A percentile compares a stretch with the other conserved stretches of the same genome.
Evolutionary conservation across 2,888 invertebrate genomes (phyloP).

Genomic region (Cotesia congregata): DNA sequence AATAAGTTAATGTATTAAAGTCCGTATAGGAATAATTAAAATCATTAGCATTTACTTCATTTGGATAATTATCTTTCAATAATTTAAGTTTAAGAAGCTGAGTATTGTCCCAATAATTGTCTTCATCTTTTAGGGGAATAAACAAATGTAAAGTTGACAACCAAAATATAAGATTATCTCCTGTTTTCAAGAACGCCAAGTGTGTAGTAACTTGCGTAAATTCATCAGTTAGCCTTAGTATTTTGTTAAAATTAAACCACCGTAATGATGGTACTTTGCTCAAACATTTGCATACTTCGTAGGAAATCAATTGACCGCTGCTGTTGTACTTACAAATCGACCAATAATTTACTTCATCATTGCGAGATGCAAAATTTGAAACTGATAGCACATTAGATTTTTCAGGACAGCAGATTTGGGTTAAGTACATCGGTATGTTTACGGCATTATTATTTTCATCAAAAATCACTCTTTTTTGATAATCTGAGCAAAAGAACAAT

Average conservation of each 20-base stretch:
- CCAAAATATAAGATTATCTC: constrained; percentile 5
- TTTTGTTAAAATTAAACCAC: background rate
- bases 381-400: background rate
- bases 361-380: background rate
- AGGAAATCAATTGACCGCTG: background rate
- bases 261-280: background rate
- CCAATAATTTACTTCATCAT: background rate
- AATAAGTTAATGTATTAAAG: background rate
- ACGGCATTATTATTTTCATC: background rate
- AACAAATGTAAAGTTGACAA: background rate
- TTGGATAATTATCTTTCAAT: background rate
- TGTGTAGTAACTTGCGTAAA: background rate
- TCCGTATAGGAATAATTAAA: background rate
- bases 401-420: background rate
- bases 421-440: background rate
- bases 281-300: background rate
- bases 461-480: background rate
- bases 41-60: background rate
- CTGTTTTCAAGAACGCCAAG: background rate
- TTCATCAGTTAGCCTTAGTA: background rate
- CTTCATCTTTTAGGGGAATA: background rate
- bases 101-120: background rate
- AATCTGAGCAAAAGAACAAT: background rate
- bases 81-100: background rate
- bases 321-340: background rate